These are phyloP conservation scores for Dasypus novemcinctus DNA, from an alignment of 2,113 vertebrate genomes.

Conservation along the genomic window DNA sequence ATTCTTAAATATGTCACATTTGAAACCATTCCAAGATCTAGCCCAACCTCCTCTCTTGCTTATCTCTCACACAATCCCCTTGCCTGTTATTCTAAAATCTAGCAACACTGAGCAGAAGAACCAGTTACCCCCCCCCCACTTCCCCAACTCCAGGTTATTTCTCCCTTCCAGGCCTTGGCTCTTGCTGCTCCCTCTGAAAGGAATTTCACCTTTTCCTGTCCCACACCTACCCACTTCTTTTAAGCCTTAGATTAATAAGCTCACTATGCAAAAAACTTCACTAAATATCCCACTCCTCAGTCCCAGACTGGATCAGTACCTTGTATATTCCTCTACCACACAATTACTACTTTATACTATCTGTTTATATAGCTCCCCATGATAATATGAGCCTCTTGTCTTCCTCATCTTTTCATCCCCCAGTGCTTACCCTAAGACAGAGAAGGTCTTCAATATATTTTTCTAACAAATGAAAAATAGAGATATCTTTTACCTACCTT, in stretches of 20 bases:
- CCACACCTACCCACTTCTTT: background rate
- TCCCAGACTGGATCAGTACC: background rate
- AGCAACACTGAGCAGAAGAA: background rate
- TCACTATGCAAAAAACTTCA: background rate
- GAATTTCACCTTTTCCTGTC: background rate
- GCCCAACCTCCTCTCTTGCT: background rate
- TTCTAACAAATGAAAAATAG: background rate
- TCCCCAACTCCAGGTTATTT: background rate
- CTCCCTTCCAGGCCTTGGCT: background rate
- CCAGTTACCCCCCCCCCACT: background rate
- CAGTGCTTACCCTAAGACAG: background rate
- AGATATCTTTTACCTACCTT: background rate
- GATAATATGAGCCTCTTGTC: background rate
- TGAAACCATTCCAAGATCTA: background rate
- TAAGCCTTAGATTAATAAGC: background rate
- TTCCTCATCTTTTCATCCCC: background rate
- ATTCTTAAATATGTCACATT: background rate
- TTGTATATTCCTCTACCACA: background rate
- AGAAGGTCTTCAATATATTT: background rate
- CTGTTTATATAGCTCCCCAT: background rate
- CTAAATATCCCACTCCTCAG: background rate
- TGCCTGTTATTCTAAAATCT: background rate
- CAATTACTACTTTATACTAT: background rate
- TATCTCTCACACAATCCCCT: background rate
- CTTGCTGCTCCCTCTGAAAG: background rate